Evolutionary conservation across 2,888 invertebrate species (phyloP), one percentile per base, ranked within the genome.

Genomic region (Molorchus minor): DNA sequence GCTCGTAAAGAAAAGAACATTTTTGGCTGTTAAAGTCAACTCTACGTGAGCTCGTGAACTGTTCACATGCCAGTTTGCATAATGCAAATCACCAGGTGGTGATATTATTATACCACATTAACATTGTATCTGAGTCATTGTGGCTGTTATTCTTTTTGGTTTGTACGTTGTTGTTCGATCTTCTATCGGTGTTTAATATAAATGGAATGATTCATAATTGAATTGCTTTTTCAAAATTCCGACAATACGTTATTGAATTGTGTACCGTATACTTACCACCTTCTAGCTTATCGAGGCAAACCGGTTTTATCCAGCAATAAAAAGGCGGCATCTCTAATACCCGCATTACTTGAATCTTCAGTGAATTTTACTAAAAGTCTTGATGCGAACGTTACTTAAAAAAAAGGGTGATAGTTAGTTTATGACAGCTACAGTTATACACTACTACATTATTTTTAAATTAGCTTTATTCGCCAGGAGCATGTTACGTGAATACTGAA

Each of bases 61-160:
- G 75, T 74, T 73, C 74, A 73, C 71, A 68, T 74, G 71, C 66
- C 71, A 69, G 67, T 64, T 63, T 64, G 62, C 62, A 71, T 64
- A 68, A 67, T 67, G 66, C 58, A 52, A 65, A 74, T 70, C 77
- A 68, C 73, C 74, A 71, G 74, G 74, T 74, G 77, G 75, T 70
- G 77, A 71, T 75, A 74, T 70, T 72, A 73, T 73, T 75, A 70
- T 72, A 67, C 68, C 71, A 68, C 69, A 72, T 73, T 72, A 69
- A 67, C 70, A 70, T 71, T 70, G 61, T 71, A 62, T n/a, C 61
- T 19, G 20, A 65, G 72, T 71, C 70, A 70, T 69, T 57, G 58
- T 58, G 44, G 47, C 47, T 56, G 54, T 30, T 40, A 44, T 45
- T 44, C 41, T 20, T 17, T 15, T 49, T 19, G 35, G 38, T 57